phyloP scores from a whole-genome alignment of 2,888 invertebrate species.

The Leptodirus hochenwartii region DNA sequence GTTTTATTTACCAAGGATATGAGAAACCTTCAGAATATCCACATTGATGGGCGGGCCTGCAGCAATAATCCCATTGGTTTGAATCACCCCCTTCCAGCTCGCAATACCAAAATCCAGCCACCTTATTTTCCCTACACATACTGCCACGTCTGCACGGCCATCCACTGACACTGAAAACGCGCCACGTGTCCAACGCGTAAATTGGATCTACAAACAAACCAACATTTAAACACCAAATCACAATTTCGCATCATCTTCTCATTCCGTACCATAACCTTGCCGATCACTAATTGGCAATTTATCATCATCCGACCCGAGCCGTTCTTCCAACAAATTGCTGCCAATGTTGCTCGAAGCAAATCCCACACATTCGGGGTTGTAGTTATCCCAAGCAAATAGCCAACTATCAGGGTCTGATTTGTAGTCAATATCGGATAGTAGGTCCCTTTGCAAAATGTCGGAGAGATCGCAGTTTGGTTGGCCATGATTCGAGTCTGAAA shows the following conservation, averaged over 20 bases:
- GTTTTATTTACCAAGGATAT: conserved; percentile 52
- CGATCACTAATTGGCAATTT: conserved; percentile 6
- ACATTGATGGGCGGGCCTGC: conserved; percentile 63
- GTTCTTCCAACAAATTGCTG: not conserved
- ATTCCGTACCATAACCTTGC: conserved; percentile 7
- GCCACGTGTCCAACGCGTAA: conserved; percentile 32
- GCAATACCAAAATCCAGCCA: conserved; percentile 71
- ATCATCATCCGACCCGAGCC: conserved; percentile 18
- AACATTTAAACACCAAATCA: not conserved
- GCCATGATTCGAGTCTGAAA: conserved; percentile 12
- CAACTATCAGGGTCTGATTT: conserved; percentile 47
- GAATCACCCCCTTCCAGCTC: conserved; percentile 53
- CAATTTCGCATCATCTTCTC: conserved; percentile 1
- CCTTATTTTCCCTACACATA: conserved; percentile 48
- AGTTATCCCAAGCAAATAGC: conserved; percentile 63
- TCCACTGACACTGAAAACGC: conserved; percentile 64
- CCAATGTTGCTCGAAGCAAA: conserved; percentile 11
- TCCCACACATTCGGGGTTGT: conserved; percentile 45
- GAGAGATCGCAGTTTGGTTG: conserved; percentile 55
- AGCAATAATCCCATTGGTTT: conserved; percentile 74
- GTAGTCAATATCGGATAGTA: conserved; percentile 56
- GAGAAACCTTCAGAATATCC: conserved; percentile 67
- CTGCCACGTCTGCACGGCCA: conserved; percentile 53
- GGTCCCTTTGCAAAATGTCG: conserved; percentile 57
- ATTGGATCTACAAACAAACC: conserved; percentile 11